These are phyloP conservation scores for Eupithecia insigniata DNA, from an alignment of 2,888 invertebrate genomes.

Conservation along the genomic window DNA sequence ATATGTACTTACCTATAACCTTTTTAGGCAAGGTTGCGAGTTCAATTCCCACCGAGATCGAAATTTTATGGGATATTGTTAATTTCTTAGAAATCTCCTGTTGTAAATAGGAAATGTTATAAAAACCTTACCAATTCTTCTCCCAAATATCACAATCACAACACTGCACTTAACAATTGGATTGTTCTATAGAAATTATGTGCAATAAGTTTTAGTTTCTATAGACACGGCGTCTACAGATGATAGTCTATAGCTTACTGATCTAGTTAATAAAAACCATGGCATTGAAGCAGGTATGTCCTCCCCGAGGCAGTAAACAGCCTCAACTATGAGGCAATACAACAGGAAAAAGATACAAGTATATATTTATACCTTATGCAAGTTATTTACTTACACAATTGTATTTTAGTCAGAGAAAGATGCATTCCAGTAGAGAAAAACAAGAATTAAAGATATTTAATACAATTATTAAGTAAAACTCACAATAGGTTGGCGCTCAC, in stretches of 20 bases:
- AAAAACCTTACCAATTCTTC: constrained; percentile 6
- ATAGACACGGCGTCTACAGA: background rate
- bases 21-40: too few relatives aligned
- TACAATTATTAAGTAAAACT: too few relatives aligned
- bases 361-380: too few relatives aligned
- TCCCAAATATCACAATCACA: background rate
- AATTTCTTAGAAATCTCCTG: background rate
- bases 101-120: too few relatives aligned
- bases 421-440: too few relatives aligned
- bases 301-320: background rate
- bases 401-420: too few relatives aligned
- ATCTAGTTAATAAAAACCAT: constrained; percentile 2
- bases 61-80: too few relatives aligned
- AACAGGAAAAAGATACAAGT: background rate
- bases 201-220: background rate
- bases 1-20: too few relatives aligned
- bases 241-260: background rate
- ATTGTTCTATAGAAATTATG: background rate
- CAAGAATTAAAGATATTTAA: too few relatives aligned
- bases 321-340: background rate
- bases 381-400: background rate
- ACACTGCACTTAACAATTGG: background rate
- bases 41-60: too few relatives aligned
- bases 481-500: too few relatives aligned
- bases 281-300: background rate